Conservation (phyloP, 1,140 invertebrate species). For the Drosophila rhopaloa region DNA sequence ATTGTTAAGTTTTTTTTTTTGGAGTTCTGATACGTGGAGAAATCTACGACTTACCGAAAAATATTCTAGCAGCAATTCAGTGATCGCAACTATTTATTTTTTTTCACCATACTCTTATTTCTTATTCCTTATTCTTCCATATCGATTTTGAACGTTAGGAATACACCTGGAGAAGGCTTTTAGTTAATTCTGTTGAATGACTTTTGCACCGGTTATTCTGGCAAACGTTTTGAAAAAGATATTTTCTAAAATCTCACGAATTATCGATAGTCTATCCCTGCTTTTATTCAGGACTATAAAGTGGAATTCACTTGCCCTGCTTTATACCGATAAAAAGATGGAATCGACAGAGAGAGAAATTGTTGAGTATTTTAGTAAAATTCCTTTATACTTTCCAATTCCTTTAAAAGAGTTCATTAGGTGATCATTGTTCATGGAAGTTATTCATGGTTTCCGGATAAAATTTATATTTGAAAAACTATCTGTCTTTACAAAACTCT, state of each 20-base stretch:
- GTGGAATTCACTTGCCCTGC: too few species aligned
- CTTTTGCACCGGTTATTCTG: neutral
- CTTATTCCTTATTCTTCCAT: neutral
- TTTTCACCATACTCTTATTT: neutral
- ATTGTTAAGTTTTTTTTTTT: neutral
- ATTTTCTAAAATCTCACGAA: neutral
- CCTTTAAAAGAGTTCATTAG: too few species aligned
- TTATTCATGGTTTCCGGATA: too few species aligned
- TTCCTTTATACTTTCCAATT: too few species aligned
- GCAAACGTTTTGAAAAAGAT: neutral
- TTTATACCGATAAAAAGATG: too few species aligned
- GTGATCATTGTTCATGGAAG: too few species aligned
- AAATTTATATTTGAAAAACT: too few species aligned
- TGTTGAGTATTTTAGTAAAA: too few species aligned
- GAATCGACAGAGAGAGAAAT: too few species aligned
- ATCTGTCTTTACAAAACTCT: too few species aligned
- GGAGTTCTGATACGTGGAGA: conserved; percentile 1
- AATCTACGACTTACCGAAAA: neutral
- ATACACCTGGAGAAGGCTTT: neutral
- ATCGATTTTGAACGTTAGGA: neutral
- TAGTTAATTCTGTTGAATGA: neutral
- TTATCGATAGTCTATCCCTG: neutral
- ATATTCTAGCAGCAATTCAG: neutral
- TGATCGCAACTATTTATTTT: neutral
- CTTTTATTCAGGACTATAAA: too few species aligned